These are phyloP conservation scores for Dasysyrphus albostriatus DNA, from an alignment of 2,888 invertebrate species.

Conservation along the genomic window DNA sequence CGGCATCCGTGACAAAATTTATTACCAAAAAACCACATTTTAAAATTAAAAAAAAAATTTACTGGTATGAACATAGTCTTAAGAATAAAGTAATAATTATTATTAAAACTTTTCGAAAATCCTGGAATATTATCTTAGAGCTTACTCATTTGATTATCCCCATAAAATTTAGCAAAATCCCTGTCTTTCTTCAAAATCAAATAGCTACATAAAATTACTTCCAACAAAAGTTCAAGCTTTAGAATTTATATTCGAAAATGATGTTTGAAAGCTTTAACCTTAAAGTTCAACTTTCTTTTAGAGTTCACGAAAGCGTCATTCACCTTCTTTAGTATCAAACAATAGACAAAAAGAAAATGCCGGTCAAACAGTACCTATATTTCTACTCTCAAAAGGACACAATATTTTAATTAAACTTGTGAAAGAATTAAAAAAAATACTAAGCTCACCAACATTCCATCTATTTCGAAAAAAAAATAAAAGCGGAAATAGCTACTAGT, in stretches of 20 bases:
- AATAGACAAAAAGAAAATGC: slow-evolving; percentile 52
- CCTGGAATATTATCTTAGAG: not conserved
- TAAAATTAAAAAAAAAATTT: too few species aligned
- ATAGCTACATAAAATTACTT: not conserved
- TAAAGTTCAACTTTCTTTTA: slow-evolving; percentile 28
- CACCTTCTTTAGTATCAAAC: slow-evolving; percentile 47
- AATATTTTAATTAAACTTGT: not conserved
- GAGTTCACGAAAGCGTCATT: slow-evolving; percentile 40
- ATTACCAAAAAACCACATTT: too few species aligned
- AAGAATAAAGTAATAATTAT: not conserved
- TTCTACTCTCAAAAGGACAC: slow-evolving; percentile 18
- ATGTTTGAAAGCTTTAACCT: slow-evolving; percentile 40
- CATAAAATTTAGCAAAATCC: not conserved
- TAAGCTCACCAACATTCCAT: not conserved
- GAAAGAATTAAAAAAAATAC: not conserved
- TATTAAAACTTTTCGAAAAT: not conserved
- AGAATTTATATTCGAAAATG: not conserved
- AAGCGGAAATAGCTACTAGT: not conserved
- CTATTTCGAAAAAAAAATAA: slow-evolving; percentile 15
- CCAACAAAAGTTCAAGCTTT: not conserved
- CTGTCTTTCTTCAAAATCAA: not conserved
- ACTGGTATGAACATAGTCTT: not conserved
- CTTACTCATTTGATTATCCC: not conserved
- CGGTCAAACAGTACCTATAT: slow-evolving; percentile 50
- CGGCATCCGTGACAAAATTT: too few species aligned